Percentiles rank a stretch among this genome's conserved stretches.
Evolutionary conservation across 1,140 invertebrate species (phyloP).

Genomic region (Drosophila ogumai): DNA sequence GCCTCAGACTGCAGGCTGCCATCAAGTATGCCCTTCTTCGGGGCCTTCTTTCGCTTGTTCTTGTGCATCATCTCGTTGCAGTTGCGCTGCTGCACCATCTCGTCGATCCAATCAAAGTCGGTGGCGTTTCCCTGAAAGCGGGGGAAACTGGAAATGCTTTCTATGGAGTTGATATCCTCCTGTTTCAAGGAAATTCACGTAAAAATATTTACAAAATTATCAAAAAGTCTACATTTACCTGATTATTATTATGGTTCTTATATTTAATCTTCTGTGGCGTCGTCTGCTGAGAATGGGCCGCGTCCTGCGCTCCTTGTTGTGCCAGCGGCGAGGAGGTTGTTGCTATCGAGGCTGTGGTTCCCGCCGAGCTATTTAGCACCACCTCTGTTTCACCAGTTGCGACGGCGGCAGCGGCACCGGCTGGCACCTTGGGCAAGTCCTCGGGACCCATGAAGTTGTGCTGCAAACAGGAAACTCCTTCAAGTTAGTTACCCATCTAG

Average conservation of each 20-base stretch:
- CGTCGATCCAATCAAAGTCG: constrained; percentile 76
- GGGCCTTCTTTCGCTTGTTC: constrained; percentile 72
- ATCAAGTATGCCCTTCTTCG: constrained; percentile 54
- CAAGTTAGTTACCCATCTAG: not conserved
- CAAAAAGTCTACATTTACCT: not conserved
- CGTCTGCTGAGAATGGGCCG: constrained; percentile 24
- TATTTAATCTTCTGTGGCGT: constrained; percentile 61
- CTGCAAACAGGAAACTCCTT: constrained; percentile 8
- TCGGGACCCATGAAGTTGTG: constrained; percentile 49
- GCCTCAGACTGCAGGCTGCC: constrained; percentile 25
- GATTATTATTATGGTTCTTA: constrained; percentile 70
- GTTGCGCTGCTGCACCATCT: constrained; percentile 63
- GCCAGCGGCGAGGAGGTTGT: constrained; percentile 57
- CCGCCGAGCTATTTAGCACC: constrained; percentile 64
- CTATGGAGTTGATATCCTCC: constrained; percentile 83
- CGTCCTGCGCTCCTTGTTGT: constrained; percentile 43
- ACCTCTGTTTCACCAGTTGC: constrained; percentile 45
- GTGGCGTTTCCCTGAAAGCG: constrained; percentile 31
- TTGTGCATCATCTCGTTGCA: constrained; percentile 66
- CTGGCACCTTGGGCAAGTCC: constrained; percentile 59
- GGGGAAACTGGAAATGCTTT: constrained; percentile 71
- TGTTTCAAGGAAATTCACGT: constrained; percentile 2
- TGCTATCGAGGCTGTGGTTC: constrained; percentile 67
- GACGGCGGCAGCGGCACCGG: not conserved
- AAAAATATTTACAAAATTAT: not conserved